Evolutionary conservation across 2,888 invertebrate genomes (phyloP).

Genomic region (Idaea dimidiata): DNA sequence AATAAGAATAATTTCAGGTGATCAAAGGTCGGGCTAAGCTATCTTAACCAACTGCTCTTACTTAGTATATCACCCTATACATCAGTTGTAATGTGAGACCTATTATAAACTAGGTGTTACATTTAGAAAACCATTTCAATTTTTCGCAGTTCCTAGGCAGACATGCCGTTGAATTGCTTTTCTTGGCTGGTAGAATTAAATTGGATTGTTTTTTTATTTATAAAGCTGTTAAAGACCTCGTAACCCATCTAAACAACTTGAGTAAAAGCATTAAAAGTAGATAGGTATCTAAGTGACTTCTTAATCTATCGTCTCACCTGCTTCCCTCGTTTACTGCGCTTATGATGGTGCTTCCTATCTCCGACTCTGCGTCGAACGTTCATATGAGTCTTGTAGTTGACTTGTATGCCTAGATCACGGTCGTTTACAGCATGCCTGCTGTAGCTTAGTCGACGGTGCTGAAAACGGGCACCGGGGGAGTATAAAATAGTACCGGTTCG

Average conservation of each 20-base stretch:
- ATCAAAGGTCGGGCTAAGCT: no score
- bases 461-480: slow-evolving; percentile 28
- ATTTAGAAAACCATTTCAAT: no score
- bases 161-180: no score
- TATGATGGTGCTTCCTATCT: slow-evolving; percentile 91
- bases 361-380: slow-evolving; percentile 93
- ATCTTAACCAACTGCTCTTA: no score
- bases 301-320: slow-evolving; percentile 79
- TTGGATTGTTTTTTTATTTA: no score
- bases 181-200: no score
- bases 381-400: slow-evolving; percentile 94
- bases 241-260: slow-evolving; percentile 13
- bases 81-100: no score
- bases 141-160: no score
- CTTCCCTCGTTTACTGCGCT: slow-evolving; percentile 91
- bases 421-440: slow-evolving; percentile 95
- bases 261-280: background rate
- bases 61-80: no score
- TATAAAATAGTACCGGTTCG: background rate
- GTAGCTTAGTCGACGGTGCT: slow-evolving; percentile 95
- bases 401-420: slow-evolving; percentile 91
- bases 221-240: no score
- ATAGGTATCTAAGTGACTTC: background rate
- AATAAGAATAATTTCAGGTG: no score
- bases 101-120: no score